These are phyloP conservation scores for Cryptoprocta ferox DNA, from an alignment of 2,797 vertebrate species.

Conservation along the genomic window DNA sequence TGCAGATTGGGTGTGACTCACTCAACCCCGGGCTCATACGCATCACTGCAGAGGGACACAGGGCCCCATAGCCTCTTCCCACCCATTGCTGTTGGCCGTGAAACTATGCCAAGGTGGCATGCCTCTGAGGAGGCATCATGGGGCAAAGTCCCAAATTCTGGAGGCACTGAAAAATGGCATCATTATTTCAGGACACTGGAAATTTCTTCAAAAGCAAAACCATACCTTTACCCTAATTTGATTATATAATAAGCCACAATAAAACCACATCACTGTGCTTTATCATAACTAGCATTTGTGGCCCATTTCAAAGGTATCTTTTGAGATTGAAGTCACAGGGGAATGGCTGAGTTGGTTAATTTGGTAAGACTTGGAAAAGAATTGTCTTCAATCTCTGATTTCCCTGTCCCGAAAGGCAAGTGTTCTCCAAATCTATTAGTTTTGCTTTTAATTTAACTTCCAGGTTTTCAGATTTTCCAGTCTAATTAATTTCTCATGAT, in stretches of 20 bases:
- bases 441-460: background rate
- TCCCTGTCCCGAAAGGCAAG: background rate
- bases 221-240: background rate
- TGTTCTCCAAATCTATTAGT: background rate
- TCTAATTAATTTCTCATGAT: background rate
- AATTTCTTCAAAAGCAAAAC: background rate
- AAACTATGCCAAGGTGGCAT: background rate
- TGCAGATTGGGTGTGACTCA: background rate
- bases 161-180: background rate
- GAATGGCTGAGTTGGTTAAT: background rate
- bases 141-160: background rate
- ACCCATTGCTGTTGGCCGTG: accelerated
- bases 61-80: background rate
- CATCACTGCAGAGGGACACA: background rate
- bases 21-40: background rate
- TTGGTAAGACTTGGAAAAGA: background rate
- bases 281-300: background rate
- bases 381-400: background rate
- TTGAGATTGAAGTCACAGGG: background rate
- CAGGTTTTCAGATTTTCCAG: background rate
- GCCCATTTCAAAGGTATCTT: background rate
- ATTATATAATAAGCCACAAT: background rate
- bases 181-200: background rate
- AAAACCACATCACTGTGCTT: background rate
- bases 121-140: background rate